Percentiles rank a stretch among this genome's conserved stretches.
phyloP scores from a whole-genome alignment of 2,888 invertebrate species.

The Quadriops clusia region DNA sequence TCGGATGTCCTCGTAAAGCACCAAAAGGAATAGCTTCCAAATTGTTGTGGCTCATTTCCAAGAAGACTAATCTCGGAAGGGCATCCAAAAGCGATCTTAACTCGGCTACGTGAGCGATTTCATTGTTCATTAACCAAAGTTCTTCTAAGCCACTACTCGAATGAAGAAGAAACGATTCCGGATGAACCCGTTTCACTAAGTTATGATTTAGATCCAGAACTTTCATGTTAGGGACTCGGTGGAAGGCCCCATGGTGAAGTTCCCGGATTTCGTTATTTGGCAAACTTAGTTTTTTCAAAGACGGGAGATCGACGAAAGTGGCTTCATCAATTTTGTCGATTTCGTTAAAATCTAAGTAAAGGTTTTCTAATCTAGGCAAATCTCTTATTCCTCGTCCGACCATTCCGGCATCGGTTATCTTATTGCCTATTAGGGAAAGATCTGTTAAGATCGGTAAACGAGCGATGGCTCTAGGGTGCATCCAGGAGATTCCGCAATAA shows the following conservation, averaged over 20 bases:
- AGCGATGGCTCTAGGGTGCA: slow-evolving; percentile 66
- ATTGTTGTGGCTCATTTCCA: slow-evolving; percentile 70
- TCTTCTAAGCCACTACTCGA: slow-evolving; percentile 67
- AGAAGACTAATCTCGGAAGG: slow-evolving; percentile 60
- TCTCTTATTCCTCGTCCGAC: slow-evolving; percentile 68
- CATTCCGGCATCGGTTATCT: slow-evolving; percentile 68
- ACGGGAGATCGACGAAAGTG: slow-evolving; percentile 65
- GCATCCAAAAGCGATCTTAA: slow-evolving; percentile 64
- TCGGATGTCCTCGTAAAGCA: slow-evolving; percentile 65
- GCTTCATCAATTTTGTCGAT: slow-evolving; percentile 63
- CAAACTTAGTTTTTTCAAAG: slow-evolving; percentile 53
- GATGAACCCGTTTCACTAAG: slow-evolving; percentile 61
- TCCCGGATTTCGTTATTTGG: slow-evolving; percentile 64
- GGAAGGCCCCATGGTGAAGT: slow-evolving; percentile 69
- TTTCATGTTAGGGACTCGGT: slow-evolving; percentile 61
- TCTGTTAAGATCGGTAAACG: slow-evolving; percentile 59
- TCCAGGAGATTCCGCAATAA: slow-evolving; percentile 60
- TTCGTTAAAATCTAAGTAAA: slow-evolving; percentile 60
- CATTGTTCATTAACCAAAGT: slow-evolving; percentile 62
- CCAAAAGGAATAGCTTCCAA: slow-evolving; percentile 68
- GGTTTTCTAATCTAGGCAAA: slow-evolving; percentile 54
- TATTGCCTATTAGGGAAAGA: slow-evolving; percentile 58
- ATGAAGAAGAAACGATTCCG: slow-evolving; percentile 68
- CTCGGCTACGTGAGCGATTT: slow-evolving; percentile 63
- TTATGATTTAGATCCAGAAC: slow-evolving; percentile 68